phyloP scores from a whole-genome alignment of 2,888 invertebrate species.

The Caenorhabditis angaria region DNA sequence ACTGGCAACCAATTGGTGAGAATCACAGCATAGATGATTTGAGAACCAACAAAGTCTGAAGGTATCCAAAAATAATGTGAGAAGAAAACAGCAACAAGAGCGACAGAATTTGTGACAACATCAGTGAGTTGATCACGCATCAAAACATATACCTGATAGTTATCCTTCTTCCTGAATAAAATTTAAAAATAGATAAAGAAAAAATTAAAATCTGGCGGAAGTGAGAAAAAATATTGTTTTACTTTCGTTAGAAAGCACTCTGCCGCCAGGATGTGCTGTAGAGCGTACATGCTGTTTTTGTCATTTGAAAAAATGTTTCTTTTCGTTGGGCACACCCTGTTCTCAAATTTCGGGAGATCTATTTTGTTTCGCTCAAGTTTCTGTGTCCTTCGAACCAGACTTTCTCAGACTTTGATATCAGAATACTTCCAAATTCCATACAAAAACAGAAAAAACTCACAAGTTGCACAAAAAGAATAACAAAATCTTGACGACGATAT shows the following conservation, averaged over 20 bases:
- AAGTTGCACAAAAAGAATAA: slow-evolving; percentile 37
- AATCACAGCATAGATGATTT: slow-evolving; percentile 38
- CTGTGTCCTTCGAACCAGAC: too few species aligned
- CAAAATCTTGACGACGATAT: slow-evolving; percentile 38
- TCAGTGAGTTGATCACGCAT: slow-evolving; percentile 49
- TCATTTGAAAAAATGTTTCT: too few species aligned
- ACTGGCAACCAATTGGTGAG: slow-evolving; percentile 43
- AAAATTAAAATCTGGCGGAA: background rate
- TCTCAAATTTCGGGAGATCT: too few species aligned
- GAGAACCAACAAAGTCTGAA: slow-evolving; percentile 43
- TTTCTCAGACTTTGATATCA: too few species aligned
- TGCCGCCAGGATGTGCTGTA: too few species aligned
- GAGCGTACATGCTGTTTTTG: too few species aligned
- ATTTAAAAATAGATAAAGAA: background rate
- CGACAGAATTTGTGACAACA: slow-evolving; percentile 39
- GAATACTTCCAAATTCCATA: too few species aligned
- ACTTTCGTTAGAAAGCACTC: too few species aligned
- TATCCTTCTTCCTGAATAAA: slow-evolving; percentile 26
- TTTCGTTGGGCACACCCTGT: too few species aligned
- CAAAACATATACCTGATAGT: slow-evolving; percentile 41
- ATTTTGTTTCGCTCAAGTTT: too few species aligned
- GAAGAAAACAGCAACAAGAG: slow-evolving; percentile 30
- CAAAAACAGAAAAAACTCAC: slow-evolving; percentile 20
- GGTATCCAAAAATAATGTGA: slow-evolving; percentile 16
- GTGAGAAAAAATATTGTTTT: background rate